Percentiles rank a stretch among this genome's conserved stretches.
These are phyloP conservation scores for Tuberolachnus salignus DNA, from an alignment of 2,888 invertebrate species.

Conservation along the genomic window DNA sequence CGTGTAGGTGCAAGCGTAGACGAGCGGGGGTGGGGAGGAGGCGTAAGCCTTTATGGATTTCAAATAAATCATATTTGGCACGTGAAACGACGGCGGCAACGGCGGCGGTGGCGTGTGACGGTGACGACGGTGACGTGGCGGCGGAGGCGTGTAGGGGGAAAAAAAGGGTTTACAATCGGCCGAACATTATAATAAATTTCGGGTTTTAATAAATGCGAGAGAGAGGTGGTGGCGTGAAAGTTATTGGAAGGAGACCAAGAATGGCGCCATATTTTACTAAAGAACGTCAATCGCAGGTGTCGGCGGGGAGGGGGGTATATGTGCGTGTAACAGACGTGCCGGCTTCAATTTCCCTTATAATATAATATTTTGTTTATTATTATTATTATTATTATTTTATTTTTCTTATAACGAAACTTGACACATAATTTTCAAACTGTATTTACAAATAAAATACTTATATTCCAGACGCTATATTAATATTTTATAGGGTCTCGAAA, in stretches of 20 bases:
- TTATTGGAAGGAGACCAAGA: slow-evolving; percentile 56
- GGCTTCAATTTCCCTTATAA: slow-evolving; percentile 54
- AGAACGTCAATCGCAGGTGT: slow-evolving; percentile 57
- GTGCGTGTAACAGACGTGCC: slow-evolving; percentile 53
- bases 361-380: slow-evolving; percentile 39
- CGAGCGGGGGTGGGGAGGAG: neutral
- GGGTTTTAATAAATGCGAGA: slow-evolving; percentile 53
- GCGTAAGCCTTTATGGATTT: slow-evolving; percentile 43
- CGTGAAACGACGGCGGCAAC: neutral
- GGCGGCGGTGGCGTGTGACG: neutral
- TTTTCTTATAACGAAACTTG: slow-evolving; percentile 41
- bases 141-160: neutral
- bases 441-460: slow-evolving; percentile 1
- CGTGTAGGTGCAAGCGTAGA: neutral
- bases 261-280: slow-evolving; percentile 56
- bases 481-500: slow-evolving; percentile 6
- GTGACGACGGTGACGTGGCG: neutral
- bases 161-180: slow-evolving; percentile 56
- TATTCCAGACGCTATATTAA: neutral
- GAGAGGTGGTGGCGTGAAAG: slow-evolving; percentile 47
- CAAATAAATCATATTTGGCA: slow-evolving; percentile 48
- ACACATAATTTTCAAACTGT: slow-evolving; percentile 42
- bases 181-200: slow-evolving; percentile 56
- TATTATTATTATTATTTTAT: slow-evolving; percentile 34
- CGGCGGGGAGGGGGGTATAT: slow-evolving; percentile 11